These are phyloP conservation scores for Psylliodes chrysocephalus DNA, from an alignment of 2,888 invertebrate species.

Conservation along the genomic window DNA sequence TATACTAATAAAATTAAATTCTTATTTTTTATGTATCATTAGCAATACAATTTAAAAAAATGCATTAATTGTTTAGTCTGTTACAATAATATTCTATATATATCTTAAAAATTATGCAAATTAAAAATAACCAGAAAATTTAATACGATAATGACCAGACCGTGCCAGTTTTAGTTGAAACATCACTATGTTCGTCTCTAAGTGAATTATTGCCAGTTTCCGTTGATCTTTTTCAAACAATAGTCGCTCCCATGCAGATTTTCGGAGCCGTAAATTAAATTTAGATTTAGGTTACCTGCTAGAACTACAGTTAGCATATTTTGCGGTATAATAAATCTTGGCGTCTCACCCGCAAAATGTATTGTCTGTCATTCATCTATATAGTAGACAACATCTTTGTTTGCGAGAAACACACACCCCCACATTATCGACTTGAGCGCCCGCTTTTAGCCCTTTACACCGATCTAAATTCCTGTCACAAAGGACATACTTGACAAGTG, in stretches of 20 bases:
- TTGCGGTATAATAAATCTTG: background rate
- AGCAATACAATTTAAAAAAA: too few species aligned
- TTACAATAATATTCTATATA: too few species aligned
- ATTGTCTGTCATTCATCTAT: slow-evolving; percentile 10
- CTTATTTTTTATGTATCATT: too few species aligned
- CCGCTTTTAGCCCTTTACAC: slow-evolving; percentile 1
- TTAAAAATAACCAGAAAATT: too few species aligned
- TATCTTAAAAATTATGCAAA: too few species aligned
- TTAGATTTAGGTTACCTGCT: background rate
- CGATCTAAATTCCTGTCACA: background rate
- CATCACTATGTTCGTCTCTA: too few species aligned
- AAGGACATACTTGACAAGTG: background rate
- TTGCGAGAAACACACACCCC: background rate
- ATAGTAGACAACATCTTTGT: background rate
- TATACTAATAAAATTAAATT: too few species aligned
- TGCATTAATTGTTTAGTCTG: too few species aligned
- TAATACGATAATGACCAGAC: too few species aligned
- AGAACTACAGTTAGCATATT: background rate
- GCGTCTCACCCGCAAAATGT: background rate
- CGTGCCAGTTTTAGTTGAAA: too few species aligned
- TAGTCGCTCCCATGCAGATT: background rate
- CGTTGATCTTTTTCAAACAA: background rate
- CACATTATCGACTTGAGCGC: slow-evolving; percentile 1
- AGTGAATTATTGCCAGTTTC: too few species aligned
- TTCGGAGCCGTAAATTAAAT: background rate